These are phyloP conservation scores for Anguilla pacifica DNA, from an alignment of 2,797 vertebrate species.

Conservation along the genomic window DNA sequence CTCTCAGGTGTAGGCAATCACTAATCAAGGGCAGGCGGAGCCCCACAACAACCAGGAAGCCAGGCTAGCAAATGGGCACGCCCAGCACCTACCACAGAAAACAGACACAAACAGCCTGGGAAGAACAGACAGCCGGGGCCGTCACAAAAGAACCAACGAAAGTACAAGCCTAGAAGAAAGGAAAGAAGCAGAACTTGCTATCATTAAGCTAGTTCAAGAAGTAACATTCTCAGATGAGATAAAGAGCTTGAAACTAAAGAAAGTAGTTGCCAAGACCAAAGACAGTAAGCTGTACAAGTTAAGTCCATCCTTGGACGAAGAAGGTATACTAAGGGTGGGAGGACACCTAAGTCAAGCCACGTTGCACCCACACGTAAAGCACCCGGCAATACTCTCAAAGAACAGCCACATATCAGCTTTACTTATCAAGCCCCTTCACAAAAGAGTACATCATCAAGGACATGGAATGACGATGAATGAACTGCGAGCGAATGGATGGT, in stretches of 20 bases:
- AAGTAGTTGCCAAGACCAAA: background rate
- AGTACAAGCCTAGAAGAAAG: conserved; percentile 42
- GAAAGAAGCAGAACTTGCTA: conserved; percentile 29
- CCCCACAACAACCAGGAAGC: no score
- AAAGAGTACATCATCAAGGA: no score
- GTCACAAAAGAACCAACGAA: background rate
- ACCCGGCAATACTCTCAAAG: background rate
- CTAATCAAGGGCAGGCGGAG: no score
- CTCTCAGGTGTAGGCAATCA: no score
- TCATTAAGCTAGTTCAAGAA: conserved; percentile 22
- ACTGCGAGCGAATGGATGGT: conserved; percentile 30
- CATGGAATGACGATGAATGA: conserved; percentile 36
- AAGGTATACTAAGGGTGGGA: conserved; percentile 21
- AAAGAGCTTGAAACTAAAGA: conserved; percentile 12
- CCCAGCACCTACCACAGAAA: no score
- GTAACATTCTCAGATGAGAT: conserved; percentile 22
- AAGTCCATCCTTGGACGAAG: conserved; percentile 35
- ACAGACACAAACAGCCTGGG: no score
- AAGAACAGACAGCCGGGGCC: no score
- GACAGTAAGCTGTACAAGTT: conserved; percentile 27
- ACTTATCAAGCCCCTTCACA: no score
- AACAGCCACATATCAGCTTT: no score
- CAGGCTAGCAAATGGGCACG: no score
- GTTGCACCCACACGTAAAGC: background rate
- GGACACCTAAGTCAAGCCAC: background rate